These are phyloP conservation scores for Noctua janthe DNA, from an alignment of 2,888 invertebrate genomes.

Conservation along the genomic window DNA sequence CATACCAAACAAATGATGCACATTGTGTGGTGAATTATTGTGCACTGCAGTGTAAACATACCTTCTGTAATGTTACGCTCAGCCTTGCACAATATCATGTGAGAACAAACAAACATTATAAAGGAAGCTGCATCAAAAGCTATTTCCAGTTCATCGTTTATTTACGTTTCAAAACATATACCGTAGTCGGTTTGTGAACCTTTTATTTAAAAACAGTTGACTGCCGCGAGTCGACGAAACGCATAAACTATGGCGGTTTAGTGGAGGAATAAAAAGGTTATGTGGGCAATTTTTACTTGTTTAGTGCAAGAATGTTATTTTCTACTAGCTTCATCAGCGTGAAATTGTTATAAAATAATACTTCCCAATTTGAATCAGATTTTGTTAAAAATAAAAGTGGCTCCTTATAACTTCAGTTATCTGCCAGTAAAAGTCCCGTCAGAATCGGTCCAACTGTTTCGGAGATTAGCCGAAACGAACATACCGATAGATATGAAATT, in stretches of 20 bases:
- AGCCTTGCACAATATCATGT: conserved; percentile 55
- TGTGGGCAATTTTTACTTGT: conserved; percentile 15
- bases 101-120: conserved; percentile 49
- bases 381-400: no score
- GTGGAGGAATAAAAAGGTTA: conserved; percentile 18
- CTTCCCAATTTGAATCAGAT: no score
- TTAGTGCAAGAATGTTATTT: not conserved
- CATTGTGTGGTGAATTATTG: conserved; percentile 45
- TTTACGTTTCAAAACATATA: conserved; percentile 47
- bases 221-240: conserved; percentile 1
- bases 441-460: no score
- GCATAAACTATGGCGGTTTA: conserved; percentile 10
- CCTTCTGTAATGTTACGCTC: conserved; percentile 38
- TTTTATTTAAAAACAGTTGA: conserved; percentile 42
- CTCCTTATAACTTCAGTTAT: no score
- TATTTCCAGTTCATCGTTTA: conserved; percentile 44
- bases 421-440: no score
- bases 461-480: no score
- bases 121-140: conserved; percentile 45
- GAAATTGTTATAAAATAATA: no score
- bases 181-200: conserved; percentile 31
- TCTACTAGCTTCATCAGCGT: not conserved
- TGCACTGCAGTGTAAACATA: conserved; percentile 41
- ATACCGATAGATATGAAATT: no score
- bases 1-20: conserved; percentile 18